Conservation (phyloP, 2,113 vertebrate genomes). For the Riparia riparia region DNA sequence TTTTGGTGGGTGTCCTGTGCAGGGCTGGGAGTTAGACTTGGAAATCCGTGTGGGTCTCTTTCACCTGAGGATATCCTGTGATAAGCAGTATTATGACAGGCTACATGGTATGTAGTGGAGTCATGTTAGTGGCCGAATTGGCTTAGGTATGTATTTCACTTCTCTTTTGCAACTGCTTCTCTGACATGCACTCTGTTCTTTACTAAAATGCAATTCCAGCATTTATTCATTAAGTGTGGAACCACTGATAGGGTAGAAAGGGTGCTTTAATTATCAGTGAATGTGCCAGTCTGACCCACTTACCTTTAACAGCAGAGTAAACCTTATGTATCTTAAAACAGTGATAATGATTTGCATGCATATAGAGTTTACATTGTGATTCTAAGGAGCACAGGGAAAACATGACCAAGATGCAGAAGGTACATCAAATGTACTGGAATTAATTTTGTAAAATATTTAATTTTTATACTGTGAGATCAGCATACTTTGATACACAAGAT, state of each 20-base stretch:
- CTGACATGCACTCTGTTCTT: slow-evolving; percentile 11
- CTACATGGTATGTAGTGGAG: neutral
- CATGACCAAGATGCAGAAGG: neutral
- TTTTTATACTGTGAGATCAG: neutral
- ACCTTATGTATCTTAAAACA: neutral
- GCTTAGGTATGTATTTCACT: neutral
- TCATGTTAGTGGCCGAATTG: neutral
- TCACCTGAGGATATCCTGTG: neutral
- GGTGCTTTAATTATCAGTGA: neutral
- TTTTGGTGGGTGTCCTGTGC: neutral
- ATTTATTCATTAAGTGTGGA: neutral
- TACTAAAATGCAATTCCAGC: neutral
- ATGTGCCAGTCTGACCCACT: neutral
- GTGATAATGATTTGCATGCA: neutral
- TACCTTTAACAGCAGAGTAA: neutral
- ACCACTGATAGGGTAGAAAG: neutral
- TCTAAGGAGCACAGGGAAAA: neutral
- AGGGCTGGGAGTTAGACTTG: neutral
- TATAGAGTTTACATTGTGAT: neutral
- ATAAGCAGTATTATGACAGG: neutral
- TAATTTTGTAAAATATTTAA: neutral
- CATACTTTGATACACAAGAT: neutral
- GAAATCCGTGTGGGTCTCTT: neutral
- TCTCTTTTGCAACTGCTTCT: slow-evolving; percentile 19
- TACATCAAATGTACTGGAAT: neutral